A percentile compares a stretch with the other conserved stretches of the same genome.
phyloP scores from a whole-genome alignment of 2,888 invertebrate genomes.

The Caenorhabditis sp. region DNA sequence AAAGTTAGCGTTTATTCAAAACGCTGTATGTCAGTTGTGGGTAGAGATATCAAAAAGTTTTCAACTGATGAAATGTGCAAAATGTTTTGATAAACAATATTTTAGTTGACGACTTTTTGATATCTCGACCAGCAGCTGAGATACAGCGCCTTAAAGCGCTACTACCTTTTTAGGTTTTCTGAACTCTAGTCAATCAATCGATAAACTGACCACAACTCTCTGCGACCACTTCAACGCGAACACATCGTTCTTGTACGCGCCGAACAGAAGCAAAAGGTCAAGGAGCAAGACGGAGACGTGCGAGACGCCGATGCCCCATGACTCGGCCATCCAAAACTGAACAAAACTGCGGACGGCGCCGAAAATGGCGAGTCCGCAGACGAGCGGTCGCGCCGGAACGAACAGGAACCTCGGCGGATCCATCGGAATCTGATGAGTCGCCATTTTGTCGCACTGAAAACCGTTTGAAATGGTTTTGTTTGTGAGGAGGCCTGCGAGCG shows the following conservation, averaged over 20 bases:
- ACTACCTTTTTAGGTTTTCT: too few relatives aligned
- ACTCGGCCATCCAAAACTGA: conserved; percentile 16
- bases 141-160: too few relatives aligned
- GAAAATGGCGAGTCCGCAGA: conserved; percentile 32
- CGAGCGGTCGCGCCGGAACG: conserved; percentile 32
- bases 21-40: too few relatives aligned
- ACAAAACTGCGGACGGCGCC: conserved; percentile 30
- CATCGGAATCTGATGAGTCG: conserved; percentile 25
- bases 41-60: too few relatives aligned
- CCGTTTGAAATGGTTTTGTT: too few relatives aligned
- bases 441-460: not conserved
- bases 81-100: too few relatives aligned
- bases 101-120: too few relatives aligned
- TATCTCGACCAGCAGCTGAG: too few relatives aligned
- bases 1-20: too few relatives aligned
- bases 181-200: not conserved
- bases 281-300: conserved; percentile 23
- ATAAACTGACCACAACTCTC: conserved; percentile 30
- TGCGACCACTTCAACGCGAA: conserved; percentile 46
- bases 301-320: conserved; percentile 8
- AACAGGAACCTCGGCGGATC: conserved; percentile 33
- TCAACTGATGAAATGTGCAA: too few relatives aligned
- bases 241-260: conserved; percentile 33
- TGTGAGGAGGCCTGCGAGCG: too few relatives aligned
- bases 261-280: conserved; percentile 24